These are phyloP conservation scores for Agapornis roseicollis DNA, from an alignment of 2,113 vertebrate genomes.

Conservation along the genomic window DNA sequence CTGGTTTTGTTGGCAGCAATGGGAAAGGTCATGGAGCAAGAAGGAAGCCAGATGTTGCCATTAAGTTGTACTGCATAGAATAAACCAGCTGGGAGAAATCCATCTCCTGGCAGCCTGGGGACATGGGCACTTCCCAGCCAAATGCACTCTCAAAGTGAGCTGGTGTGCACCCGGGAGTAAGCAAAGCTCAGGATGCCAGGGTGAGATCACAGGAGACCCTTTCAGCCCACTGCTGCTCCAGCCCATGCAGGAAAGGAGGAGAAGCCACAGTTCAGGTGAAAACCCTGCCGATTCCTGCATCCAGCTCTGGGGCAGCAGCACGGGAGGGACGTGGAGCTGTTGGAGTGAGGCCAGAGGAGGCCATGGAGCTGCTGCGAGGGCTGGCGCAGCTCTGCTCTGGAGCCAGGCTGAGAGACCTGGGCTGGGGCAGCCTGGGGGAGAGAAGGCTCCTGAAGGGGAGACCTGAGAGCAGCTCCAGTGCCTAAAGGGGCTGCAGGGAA, in stretches of 20 bases:
- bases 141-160: accelerated
- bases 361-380: background rate
- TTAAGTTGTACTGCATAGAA: background rate
- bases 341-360: background rate
- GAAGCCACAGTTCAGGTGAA: background rate
- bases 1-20: background rate
- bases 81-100: accelerated
- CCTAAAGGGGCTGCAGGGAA: too few species aligned
- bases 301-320: too few species aligned
- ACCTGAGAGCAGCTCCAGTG: too few species aligned
- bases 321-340: background rate
- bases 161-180: background rate
- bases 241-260: background rate
- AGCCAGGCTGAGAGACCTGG: background rate
- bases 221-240: background rate
- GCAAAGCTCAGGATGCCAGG: background rate
- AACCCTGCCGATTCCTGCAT: background rate
- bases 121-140: background rate
- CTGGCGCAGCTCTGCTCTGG: background rate
- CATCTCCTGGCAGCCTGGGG: background rate
- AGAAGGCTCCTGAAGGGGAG: too few species aligned
- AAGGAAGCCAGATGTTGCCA: background rate
- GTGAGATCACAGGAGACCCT: accelerated
- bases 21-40: background rate
- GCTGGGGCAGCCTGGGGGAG: background rate